phyloP scores from a whole-genome alignment of 1,140 invertebrate genomes.

The Scaptomyza graminum region DNA sequence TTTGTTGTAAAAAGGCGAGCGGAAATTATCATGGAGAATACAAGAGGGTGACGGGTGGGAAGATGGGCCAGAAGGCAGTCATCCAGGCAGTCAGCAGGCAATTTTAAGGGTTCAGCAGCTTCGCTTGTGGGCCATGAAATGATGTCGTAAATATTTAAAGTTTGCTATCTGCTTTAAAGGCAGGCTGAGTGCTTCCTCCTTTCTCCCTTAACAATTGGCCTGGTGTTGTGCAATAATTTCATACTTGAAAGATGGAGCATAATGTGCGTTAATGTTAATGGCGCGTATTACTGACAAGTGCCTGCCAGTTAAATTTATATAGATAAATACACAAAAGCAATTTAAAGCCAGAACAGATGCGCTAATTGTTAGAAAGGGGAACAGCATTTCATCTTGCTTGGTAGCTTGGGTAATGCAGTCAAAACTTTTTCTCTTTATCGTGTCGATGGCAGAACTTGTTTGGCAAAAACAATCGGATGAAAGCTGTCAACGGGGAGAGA shows the following conservation, averaged over 20 bases:
- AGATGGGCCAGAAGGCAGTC: not conserved
- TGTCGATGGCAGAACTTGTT: slow-evolving; percentile 52
- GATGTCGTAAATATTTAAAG: slow-evolving; percentile 82
- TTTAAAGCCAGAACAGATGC: slow-evolving; percentile 61
- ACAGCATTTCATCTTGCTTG: not conserved
- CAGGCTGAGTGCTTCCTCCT: slow-evolving; percentile 27
- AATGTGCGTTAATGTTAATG: slow-evolving; percentile 83
- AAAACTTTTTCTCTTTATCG: slow-evolving; percentile 7
- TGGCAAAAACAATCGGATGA: slow-evolving; percentile 21
- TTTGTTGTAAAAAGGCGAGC: not conserved
- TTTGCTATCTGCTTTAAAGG: slow-evolving; percentile 60
- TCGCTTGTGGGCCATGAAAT: slow-evolving; percentile 78
- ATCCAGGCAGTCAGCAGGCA: slow-evolving; percentile 16
- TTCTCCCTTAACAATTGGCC: not conserved
- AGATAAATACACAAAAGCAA: slow-evolving; percentile 32
- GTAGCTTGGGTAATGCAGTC: not conserved
- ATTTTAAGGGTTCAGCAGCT: slow-evolving; percentile 65
- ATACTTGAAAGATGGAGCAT: slow-evolving; percentile 76
- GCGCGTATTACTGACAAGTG: slow-evolving; percentile 83
- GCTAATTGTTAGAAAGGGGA: slow-evolving; percentile 52
- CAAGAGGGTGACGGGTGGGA: not conserved
- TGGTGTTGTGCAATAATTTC: slow-evolving; percentile 66
- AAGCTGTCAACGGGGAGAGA: slow-evolving; percentile 58
- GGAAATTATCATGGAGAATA: slow-evolving; percentile 74
- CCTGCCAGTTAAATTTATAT: slow-evolving; percentile 25